phyloP scores from a whole-genome alignment of 2,113 vertebrate species.

The Charina bottae region DNA sequence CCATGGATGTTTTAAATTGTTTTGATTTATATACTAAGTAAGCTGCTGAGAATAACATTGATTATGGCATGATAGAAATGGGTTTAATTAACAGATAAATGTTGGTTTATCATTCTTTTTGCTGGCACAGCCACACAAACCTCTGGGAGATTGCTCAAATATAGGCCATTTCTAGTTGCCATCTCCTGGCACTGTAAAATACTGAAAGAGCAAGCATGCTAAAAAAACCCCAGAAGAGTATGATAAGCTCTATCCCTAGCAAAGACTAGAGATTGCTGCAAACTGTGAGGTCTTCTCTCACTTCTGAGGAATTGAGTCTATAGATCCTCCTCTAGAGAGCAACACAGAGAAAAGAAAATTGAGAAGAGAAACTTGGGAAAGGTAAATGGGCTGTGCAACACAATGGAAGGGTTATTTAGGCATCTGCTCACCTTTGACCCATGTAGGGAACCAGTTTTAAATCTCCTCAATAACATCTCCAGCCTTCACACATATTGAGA shows the following conservation, averaged over 20 bases:
- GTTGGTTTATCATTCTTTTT: slow-evolving; percentile 33
- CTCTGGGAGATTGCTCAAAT: background rate
- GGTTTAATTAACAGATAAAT: no score
- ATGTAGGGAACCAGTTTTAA: background rate
- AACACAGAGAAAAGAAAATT: background rate
- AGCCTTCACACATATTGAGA: background rate
- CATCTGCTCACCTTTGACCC: background rate
- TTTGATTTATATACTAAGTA: no score
- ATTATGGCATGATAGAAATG: no score
- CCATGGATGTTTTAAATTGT: no score
- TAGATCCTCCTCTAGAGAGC: background rate
- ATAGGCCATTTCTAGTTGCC: slow-evolving; percentile 29
- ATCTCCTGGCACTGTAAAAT: slow-evolving; percentile 41
- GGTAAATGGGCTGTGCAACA: background rate
- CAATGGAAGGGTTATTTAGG: background rate
- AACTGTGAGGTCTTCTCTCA: slow-evolving; percentile 45
- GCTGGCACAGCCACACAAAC: slow-evolving; percentile 23
- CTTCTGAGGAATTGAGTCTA: slow-evolving; percentile 1
- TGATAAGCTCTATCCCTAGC: slow-evolving; percentile 20
- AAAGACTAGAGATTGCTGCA: background rate
- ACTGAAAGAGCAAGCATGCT: slow-evolving; percentile 31
- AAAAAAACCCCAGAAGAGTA: background rate
- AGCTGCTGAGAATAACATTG: no score
- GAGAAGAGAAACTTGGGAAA: slow-evolving; percentile 32
- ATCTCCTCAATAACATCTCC: background rate